A percentile compares a stretch with the other conserved stretches of the same genome.
phyloP scores from a whole-genome alignment of 92 coral and sea anemone species.

The Porites divaricata region DNA sequence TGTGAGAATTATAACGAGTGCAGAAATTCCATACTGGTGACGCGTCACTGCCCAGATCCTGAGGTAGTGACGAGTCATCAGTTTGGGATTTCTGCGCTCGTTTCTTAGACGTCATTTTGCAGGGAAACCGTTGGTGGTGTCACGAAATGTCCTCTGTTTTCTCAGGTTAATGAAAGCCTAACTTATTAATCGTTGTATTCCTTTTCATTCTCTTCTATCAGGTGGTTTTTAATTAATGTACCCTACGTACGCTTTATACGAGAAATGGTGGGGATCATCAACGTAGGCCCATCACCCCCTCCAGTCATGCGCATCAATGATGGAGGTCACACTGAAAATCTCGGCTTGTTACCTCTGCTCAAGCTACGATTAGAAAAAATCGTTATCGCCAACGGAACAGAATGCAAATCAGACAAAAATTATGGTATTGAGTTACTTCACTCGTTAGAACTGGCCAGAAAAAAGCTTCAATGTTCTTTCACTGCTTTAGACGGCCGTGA shows the following conservation, averaged over 20 bases:
- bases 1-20: too few species aligned
- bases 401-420: background rate
- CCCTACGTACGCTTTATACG: slow-evolving; percentile 59
- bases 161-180: background rate
- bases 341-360: slow-evolving; percentile 60
- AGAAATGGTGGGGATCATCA: slow-evolving; percentile 33
- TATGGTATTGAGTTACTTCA: slow-evolving; percentile 34
- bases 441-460: slow-evolving; percentile 54
- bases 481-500: slow-evolving; percentile 57
- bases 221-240: slow-evolving; percentile 62
- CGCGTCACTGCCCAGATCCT: too few species aligned
- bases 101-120: too few species aligned
- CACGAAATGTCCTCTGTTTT: background rate
- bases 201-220: background rate
- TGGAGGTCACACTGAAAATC: slow-evolving; percentile 74
- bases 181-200: background rate
- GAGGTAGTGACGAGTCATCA: too few species aligned
- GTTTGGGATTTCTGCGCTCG: too few species aligned
- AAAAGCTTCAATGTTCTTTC: slow-evolving; percentile 63
- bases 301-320: slow-evolving; percentile 64
- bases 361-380: slow-evolving; percentile 52
- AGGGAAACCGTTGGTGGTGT: background rate
- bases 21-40: too few species aligned
- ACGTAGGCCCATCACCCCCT: slow-evolving; percentile 63
- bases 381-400: slow-evolving; percentile 51